Evolutionary conservation across 2,888 invertebrate species (phyloP), one percentile per base, ranked within the genome.

Genomic region (Philereme vetulata): DNA sequence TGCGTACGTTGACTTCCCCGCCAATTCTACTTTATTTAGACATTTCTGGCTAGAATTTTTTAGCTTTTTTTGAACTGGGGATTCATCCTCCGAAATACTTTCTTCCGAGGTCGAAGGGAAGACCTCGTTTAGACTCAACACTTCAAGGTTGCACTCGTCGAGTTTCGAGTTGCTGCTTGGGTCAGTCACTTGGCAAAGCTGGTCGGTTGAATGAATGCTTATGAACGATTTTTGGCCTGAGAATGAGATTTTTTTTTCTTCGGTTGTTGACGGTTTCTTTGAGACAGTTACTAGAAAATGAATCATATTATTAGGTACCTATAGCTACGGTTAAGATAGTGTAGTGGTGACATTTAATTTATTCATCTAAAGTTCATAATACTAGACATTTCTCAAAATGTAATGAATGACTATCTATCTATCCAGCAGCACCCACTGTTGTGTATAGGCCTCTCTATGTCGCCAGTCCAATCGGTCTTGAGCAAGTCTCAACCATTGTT

Each of bases 81-180:
- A 68, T 32, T 86, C 88, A 59, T 91, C 90, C n/a, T 87, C 89
- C 1, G 88, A 86, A 36, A 90, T 70, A 64, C 91, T 92, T 62
- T 92, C 91, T 63, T 92, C 91, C n/a, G 92, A 92, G 3, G 91
- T 91, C 1, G 90, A 89, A 5, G 91, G 90, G 67, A 91, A 92
- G 0, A 90, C 90, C 67, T 90, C 88, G 75, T 90, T 92, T 4
- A 89, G 77, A 59, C 88, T 91, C 33, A 92, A 74, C 5, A 91
- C 86, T 78, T 92, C 91, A 8, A 92, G 77, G 74, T 90, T 90
- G 68, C 90, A 90, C 68, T 89, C 89, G 10, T 88, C 90, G 8
- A 85, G 75, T 65, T 79, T 83, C 9, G 75, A 64, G 3, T 78
- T 64, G 58, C 79, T 84, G 42, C 82, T 81, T 7, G 72, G 68